Base-by-base conservation (phyloP, 2,888 invertebrate genomes). In the Fragum whitleyi region DNA sequence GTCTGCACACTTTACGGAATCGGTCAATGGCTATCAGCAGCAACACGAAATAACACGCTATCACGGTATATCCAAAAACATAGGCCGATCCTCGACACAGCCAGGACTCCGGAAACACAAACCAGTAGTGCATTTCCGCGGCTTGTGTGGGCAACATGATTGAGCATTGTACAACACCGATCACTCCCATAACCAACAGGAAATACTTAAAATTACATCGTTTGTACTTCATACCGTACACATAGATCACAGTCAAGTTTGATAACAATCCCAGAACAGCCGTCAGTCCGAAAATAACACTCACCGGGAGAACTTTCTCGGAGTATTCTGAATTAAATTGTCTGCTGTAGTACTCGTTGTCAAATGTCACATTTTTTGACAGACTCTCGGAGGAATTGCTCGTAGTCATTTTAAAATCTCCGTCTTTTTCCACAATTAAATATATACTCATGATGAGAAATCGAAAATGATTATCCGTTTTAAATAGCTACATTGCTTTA, bases 51-150 rank as follows among this genome's bases (percentile, higher is more conserved):
- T 82, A 85, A 53, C 85, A 82, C 2, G 75, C 69, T 51, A 85
- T 85, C 5, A 81, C 72, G 16, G 85, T 80, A 28, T 82, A 81
- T 9, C 79, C 79, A 55, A 85, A 85, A 0, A 85, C 81, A 28
- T 85, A 85, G 5, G 85, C 85, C 0, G 85, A 85, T 14, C 74
- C 79, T 7, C 82, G 79, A 47, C 85, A 85, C 0, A 85, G 70
- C 85, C 85, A 85, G 1, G 85, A 82, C 1, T 79, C 80, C n/a
- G 85, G 85, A 47, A 81, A 85, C 9, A 68, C 59, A 42, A 85
- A 85, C 85, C 85, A 85, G 70, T 85, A 85, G 53, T 85, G 85
- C 85, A 85, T 85, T 59, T 85, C 85, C 9, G 77, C 85, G 2
- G 81, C 74, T 61, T 85, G 85, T 6, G 85, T 82, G n/a, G 85